A percentile compares a stretch with the other conserved stretches of the same genome.
Conservation (phyloP, 2,888 invertebrate genomes). For the Steinernema hermaphroditum region DNA sequence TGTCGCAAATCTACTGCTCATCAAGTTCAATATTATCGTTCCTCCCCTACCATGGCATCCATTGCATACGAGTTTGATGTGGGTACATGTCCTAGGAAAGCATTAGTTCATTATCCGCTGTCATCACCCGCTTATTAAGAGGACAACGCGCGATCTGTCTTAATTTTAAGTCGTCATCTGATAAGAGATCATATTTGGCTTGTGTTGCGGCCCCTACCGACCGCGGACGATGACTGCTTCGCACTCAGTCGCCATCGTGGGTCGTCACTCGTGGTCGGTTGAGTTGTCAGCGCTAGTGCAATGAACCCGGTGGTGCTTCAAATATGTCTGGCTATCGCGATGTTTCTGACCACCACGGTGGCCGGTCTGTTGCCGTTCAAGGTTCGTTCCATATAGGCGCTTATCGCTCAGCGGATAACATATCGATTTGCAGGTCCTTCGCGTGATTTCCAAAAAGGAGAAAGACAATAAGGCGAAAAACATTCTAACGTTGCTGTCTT, state of each 20-base stretch:
- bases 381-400: constrained; percentile 39
- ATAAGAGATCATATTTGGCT: constrained; percentile 21
- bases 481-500: constrained; percentile 56
- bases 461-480: constrained; percentile 9
- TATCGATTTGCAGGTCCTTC: constrained; percentile 36
- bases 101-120: neutral
- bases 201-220: constrained; percentile 19
- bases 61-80: too few relatives aligned
- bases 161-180: constrained; percentile 13
- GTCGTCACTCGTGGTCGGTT: neutral
- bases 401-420: neutral
- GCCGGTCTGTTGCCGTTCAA: constrained; percentile 56
- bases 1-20: too few relatives aligned
- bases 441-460: constrained; percentile 40
- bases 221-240: neutral
- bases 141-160: neutral
- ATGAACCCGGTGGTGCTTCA: constrained; percentile 47
- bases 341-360: constrained; percentile 56
- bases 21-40: too few relatives aligned
- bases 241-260: neutral
- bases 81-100: too few relatives aligned
- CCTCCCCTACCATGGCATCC: too few relatives aligned
- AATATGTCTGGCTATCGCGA: constrained; percentile 47
- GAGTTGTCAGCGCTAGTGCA: neutral
- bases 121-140: neutral